Evolutionary conservation across 1,140 invertebrate species (phyloP), one percentile per base, ranked within the genome.

Genomic region (Lutraria rhynchaena): DNA sequence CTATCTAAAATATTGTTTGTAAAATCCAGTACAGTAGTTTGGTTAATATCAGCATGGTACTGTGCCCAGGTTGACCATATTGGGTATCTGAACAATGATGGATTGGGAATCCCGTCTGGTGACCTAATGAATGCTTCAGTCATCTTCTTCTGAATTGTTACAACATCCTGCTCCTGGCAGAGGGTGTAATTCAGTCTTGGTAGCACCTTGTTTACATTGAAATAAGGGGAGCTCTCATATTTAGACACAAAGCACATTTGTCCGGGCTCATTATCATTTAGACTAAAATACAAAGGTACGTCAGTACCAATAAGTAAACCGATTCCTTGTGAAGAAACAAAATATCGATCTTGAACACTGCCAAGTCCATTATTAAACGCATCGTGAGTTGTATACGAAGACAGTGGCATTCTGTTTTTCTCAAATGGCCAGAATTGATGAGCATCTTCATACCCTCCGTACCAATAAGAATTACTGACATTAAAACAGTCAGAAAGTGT

Each of bases 11-110:
- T 97, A 86, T 95, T 93, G 49, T 95, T 78, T 0, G 95, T 96
- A 89, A 95, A 98, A 5, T 95, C 76, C 1, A 95, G 81, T 0
- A 97, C 94, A n/a, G 94, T 93, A 0, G 87, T 82, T 55, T 96
- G 94, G 85, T 94, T 94, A 1, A 98, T 95, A 17, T 89, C 80
- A 37, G 85, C 89, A 35, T 96, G 95, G 88, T 95, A 97, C 84
- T 95, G 94, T 0, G 95, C 96, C 97, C 97, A 98, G 0, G 97
- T 98, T 0, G 96, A 97, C 97, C 97, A 99, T 75, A 98, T 95
- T 0, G 97, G 97, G 89, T 95, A 92, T 11, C 89, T 90, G 7
- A 97, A 94, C 94, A 98, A 96, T 53, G 92, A 92, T 60, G 94
- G 92, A 85, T 97, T 95, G 0, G 97, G 97, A 65, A 94, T 91